Evolutionary conservation across 2,113 vertebrate species (phyloP).

Genomic region (Brevimyrus niger): DNA sequence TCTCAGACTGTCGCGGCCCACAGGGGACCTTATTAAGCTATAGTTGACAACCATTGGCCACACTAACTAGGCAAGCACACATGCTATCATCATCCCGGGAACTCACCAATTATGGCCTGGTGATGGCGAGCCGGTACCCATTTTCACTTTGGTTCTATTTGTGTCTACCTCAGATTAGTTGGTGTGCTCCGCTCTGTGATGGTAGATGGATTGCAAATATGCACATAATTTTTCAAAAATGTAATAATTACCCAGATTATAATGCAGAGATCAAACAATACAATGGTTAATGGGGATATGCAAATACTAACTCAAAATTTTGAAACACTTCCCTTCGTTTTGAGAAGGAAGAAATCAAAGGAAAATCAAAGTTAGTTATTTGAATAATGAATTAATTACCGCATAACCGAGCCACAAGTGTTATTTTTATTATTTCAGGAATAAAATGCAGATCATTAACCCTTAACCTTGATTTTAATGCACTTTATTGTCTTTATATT

Average conservation of each 20-base stretch:
- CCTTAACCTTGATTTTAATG: background rate
- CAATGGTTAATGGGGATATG: background rate
- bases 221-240: background rate
- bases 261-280: background rate
- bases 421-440: background rate
- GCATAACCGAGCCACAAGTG: background rate
- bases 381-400: background rate
- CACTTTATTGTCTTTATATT: background rate
- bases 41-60: constrained; percentile 4
- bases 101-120: background rate
- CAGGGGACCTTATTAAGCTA: constrained; percentile 11
- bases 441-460: background rate
- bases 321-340: background rate
- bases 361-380: background rate
- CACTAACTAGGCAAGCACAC: constrained; percentile 5
- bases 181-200: background rate
- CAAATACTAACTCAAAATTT: background rate
- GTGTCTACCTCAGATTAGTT: background rate
- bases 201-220: background rate
- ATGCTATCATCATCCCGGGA: background rate
- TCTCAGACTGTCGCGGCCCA: background rate
- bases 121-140: background rate
- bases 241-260: background rate
- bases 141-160: background rate
- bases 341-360: background rate